Base-by-base conservation (phyloP, 2,888 invertebrate genomes). In the Eilema caniola region DNA sequence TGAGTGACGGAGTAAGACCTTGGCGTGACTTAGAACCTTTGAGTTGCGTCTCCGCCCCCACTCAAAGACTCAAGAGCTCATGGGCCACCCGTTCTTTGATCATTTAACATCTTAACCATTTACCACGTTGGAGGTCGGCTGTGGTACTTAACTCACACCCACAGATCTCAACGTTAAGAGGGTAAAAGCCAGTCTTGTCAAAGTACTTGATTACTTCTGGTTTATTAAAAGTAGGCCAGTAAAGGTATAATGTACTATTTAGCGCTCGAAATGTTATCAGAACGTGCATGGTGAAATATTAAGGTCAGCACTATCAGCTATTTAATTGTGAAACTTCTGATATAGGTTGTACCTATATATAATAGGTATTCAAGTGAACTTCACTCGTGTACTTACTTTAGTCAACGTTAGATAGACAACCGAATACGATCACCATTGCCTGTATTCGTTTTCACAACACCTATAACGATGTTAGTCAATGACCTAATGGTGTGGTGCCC, bases 191-290 rank as follows among this genome's bases (percentile, higher is more conserved):
- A 4, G 41, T 14, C 16, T 41, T 41, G 3, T 4, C 41, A 41
- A 41, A 33, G 8, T 41, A 11, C 47, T 47, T 7, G 20, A 47
- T 20, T 47, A 20, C 47, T 47, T 47, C 20, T 47, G 16, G 3
- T 23, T 25, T 24, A 62, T 20, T 7, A 47, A 41, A 62, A 62
- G 24, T 24, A 24, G 24, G 37, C 12, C 33, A 16, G 23, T 62
- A 37, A 14, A 37, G 33, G 33, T 62, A 16, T 33, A 23, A 16
- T 23, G 20, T 8, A 20, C 47, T 66, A 37, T 59, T 33, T 66
- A 41, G n/a, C 59, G 25, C 66, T 59, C 57, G 25, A 66, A n/a
- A 41, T 37, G 37, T 66, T 66, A 66, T 66, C 66, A 20, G 33
- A 23, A 33, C 25, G 23, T 41, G 33, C 59, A 25, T 20, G 37